A percentile compares a stretch with the other conserved stretches of the same genome.
phyloP scores from a whole-genome alignment of 2,888 invertebrate genomes.

The Nomada fabriciana region DNA sequence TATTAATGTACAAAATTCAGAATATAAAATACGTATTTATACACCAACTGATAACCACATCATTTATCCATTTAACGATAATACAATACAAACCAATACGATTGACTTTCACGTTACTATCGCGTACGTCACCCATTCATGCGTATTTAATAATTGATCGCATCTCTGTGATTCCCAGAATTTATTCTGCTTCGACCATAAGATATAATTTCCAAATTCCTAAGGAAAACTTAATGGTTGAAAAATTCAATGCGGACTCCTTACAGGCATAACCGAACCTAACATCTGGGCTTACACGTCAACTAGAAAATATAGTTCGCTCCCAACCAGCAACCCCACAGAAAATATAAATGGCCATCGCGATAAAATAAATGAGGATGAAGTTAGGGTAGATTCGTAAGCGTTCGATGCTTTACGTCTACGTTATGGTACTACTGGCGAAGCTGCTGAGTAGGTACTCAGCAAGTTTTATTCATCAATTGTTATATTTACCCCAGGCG shows the following conservation, averaged over 20 bases:
- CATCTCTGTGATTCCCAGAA: too few species aligned
- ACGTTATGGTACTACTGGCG: conserved; percentile 34
- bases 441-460: conserved; percentile 46
- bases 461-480: conserved; percentile 67
- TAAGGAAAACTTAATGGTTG: neutral
- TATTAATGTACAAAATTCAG: too few species aligned
- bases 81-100: too few species aligned
- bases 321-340: conserved; percentile 16
- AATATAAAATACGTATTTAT: too few species aligned
- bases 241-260: neutral
- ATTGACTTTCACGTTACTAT: too few species aligned
- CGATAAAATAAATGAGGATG: conserved; percentile 41
- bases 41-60: too few species aligned
- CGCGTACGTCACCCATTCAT: too few species aligned
- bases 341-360: conserved; percentile 34
- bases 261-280: neutral
- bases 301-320: conserved; percentile 18
- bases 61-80: too few species aligned
- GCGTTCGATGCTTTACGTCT: conserved; percentile 41
- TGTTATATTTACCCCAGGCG: conserved; percentile 61
- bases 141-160: too few species aligned
- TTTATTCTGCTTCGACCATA: neutral
- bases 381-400: conserved; percentile 21
- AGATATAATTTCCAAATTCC: neutral
- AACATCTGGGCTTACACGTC: conserved; percentile 1